Evolutionary conservation across 1,140 invertebrate genomes (phyloP).

Genomic region (Plectrocnemia conspersa): DNA sequence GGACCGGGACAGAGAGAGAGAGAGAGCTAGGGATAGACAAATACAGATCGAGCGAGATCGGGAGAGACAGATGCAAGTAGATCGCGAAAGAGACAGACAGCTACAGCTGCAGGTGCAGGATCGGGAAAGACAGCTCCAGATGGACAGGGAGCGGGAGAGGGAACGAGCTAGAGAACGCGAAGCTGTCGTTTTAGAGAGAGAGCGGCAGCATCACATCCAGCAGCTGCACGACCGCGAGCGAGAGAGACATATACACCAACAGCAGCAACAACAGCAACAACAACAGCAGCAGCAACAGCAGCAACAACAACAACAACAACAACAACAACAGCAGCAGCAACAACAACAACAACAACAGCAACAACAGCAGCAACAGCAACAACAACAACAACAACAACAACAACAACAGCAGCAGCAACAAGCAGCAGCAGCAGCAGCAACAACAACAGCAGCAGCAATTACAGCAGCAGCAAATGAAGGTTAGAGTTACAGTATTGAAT

Average conservation of each 20-base stretch:
- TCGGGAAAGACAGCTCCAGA: constrained; percentile 35
- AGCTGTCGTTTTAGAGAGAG: constrained; percentile 38
- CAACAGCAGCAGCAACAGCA: constrained; percentile 37
- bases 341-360: constrained; percentile 40
- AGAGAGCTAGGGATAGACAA: constrained; percentile 15
- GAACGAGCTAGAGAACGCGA: constrained; percentile 41
- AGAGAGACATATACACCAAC: constrained; percentile 40
- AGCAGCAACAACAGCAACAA: constrained; percentile 41
- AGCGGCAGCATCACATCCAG: constrained; percentile 30
- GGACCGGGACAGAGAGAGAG: constrained; percentile 24
- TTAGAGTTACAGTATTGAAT: constrained; percentile 37
- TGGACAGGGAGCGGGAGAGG: constrained; percentile 41
- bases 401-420: constrained; percentile 38
- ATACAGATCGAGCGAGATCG: constrained; percentile 7
- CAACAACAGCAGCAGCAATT: constrained; percentile 38
- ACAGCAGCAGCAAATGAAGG: constrained; percentile 38
- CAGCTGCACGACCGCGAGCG: constrained; percentile 40
- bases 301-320: constrained; percentile 41
- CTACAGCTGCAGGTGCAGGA: constrained; percentile 29
- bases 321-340: constrained; percentile 34
- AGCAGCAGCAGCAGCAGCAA: constrained; percentile 37
- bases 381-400: constrained; percentile 34
- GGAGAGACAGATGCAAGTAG: constrained; percentile 7
- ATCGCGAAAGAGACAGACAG: constrained; percentile 35
- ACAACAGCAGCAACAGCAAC: constrained; percentile 42